Evolutionary conservation across 2,797 vertebrate species (phyloP).

Genomic region (Zalophus californianus): DNA sequence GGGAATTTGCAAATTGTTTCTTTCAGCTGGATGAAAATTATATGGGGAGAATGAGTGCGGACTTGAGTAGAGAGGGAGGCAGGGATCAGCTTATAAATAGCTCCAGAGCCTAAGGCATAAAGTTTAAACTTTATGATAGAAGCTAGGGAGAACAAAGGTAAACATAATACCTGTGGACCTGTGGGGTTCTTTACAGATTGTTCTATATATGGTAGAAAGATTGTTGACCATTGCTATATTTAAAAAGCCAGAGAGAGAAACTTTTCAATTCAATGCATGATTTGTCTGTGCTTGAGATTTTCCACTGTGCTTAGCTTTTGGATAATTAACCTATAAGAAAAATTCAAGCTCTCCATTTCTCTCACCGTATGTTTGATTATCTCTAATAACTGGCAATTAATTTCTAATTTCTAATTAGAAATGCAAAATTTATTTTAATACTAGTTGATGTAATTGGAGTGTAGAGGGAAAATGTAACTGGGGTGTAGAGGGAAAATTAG

Average conservation of each 20-base stretch:
- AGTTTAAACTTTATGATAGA: not conserved
- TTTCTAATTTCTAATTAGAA: not conserved
- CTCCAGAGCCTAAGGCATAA: not conserved
- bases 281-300: not conserved
- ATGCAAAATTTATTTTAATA: not conserved
- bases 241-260: not conserved
- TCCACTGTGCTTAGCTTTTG: not conserved
- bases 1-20: not conserved
- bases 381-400: not conserved
- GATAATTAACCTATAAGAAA: conserved; percentile 28
- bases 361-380: not conserved
- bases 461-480: not conserved
- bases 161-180: not conserved
- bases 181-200: not conserved
- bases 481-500: not conserved
- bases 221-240: not conserved
- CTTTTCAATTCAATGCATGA: not conserved
- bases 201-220: not conserved
- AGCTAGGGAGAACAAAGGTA: not conserved
- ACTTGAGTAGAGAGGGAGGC: not conserved
- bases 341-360: not conserved
- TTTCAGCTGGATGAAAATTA: not conserved
- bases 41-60: not conserved
- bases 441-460: not conserved
- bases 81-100: not conserved